Conservation (phyloP, 2,797 vertebrate genomes). For the Etheostoma nigrum region DNA sequence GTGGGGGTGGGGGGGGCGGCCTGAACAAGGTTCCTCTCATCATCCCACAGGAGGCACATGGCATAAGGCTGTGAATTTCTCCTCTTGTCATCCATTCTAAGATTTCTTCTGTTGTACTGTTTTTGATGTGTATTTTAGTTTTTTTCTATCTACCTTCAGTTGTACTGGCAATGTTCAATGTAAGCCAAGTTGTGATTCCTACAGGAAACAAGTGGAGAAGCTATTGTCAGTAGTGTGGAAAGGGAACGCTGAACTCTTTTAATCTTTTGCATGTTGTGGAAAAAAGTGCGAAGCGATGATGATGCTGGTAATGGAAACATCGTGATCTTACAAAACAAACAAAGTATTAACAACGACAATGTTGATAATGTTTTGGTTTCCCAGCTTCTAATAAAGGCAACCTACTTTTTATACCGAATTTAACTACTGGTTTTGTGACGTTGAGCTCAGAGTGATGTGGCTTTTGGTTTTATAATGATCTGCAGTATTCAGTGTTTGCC, state of each 20-base stretch:
- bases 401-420: constrained; percentile 84
- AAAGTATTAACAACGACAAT: constrained; percentile 74
- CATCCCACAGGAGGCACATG: constrained; percentile 54
- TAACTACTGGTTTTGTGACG: constrained; percentile 80
- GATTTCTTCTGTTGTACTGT: constrained; percentile 53
- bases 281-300: constrained; percentile 65
- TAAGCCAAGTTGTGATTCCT: constrained; percentile 79
- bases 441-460: constrained; percentile 55
- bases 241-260: constrained; percentile 74
- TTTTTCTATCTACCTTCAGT: constrained; percentile 66
- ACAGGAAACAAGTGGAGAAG: constrained; percentile 67
- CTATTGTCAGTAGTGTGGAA: constrained; percentile 70
- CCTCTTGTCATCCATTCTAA: constrained; percentile 65
- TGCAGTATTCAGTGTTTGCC: constrained; percentile 23
- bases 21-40: constrained; percentile 53
- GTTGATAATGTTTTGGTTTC: constrained; percentile 84
- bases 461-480: background rate
- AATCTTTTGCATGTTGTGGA: constrained; percentile 83
- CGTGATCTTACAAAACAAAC: constrained; percentile 74
- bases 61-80: constrained; percentile 66
- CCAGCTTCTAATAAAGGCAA: constrained; percentile 86
- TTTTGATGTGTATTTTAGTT: constrained; percentile 43
- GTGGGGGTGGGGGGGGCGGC: constrained; percentile 19
- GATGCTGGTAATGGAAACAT: constrained; percentile 74
- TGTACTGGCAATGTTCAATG: constrained; percentile 79